These are phyloP conservation scores for Dolomedes plantarius DNA, from an alignment of 2,888 invertebrate genomes.

Conservation along the genomic window DNA sequence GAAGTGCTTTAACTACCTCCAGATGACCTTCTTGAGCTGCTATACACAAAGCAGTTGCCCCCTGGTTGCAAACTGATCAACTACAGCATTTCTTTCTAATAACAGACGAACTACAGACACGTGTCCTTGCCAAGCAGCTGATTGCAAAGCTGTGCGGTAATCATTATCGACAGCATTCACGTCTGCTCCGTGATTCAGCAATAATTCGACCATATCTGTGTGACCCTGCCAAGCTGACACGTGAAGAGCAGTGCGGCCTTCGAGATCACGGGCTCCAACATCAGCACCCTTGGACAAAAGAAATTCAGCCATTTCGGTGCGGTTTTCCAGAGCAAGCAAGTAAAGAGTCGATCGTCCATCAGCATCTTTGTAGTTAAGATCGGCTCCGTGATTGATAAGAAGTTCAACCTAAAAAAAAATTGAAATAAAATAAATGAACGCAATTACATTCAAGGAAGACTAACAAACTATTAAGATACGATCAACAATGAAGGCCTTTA, in stretches of 20 bases:
- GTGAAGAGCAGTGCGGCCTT: conserved; percentile 92
- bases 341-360: conserved; percentile 94
- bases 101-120: conserved; percentile 86
- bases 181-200: conserved; percentile 88
- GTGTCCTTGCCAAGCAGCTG: conserved; percentile 97
- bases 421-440: no score
- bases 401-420: conserved; percentile 77
- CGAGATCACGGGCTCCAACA: conserved; percentile 90
- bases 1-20: conserved; percentile 86
- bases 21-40: conserved; percentile 97
- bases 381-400: conserved; percentile 85
- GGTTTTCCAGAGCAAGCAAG: conserved; percentile 83
- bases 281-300: conserved; percentile 80
- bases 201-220: conserved; percentile 90
- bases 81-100: conserved; percentile 87
- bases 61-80: conserved; percentile 89
- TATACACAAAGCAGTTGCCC: conserved; percentile 94
- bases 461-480: no score
- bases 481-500: no score
- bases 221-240: conserved; percentile 97
- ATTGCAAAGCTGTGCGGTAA: conserved; percentile 92
- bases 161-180: conserved; percentile 93
- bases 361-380: conserved; percentile 91
- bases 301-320: conserved; percentile 73
- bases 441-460: no score